Evolutionary conservation across 2,113 vertebrate genomes (phyloP), one percentile per base, ranked within the genome.

Genomic region (Pteruthius melanotis): DNA sequence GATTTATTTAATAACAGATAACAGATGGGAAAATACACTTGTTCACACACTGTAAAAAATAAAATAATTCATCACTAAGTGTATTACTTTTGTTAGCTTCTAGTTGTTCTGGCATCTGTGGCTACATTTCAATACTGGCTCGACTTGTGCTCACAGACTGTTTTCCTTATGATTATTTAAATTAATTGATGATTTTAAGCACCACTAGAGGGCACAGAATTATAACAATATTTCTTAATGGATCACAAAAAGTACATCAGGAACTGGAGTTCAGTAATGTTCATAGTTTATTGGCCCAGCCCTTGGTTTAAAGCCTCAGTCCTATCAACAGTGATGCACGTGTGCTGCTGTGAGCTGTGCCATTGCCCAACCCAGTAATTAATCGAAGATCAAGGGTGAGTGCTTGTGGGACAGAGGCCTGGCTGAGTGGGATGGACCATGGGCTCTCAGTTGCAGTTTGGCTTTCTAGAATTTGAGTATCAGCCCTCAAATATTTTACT

Each of bases 151-250:
- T 84, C 61, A 63, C 42, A 50, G 45, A 11, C 49, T 61, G 42
- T 66, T 47, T 69, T 87, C 65, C 50, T 27, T 18, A 21, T 33
- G 30, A 60, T 40, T 92, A 76, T 63, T 89, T 81, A 81, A 88
- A 88, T 90, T 90, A 89, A 93, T 85, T 74, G 39, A 54, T 84
- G 50, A 82, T 40, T 94, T 74, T 69, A 86, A 94, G 74, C 72
- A 26, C 98, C 98, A 98, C 98, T 98, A 98, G 98, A 95, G 98
- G 98, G 98, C 98, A 98, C 91, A 98, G 96, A 97, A 95, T 97
- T 98, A 92, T 97, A 97, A 97, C 91, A 86, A 15, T 97, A 96
- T 95, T 94, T 96, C 91, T 94, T 60, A 74, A 69, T 7, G 13
- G 71, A 68, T 80, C 66, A 16, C 82, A 64, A 70, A 88, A 91